Evolutionary conservation across 2,888 invertebrate genomes (phyloP), one percentile per base, ranked within the genome.

Genomic region (Trichogramma dendrolimi): DNA sequence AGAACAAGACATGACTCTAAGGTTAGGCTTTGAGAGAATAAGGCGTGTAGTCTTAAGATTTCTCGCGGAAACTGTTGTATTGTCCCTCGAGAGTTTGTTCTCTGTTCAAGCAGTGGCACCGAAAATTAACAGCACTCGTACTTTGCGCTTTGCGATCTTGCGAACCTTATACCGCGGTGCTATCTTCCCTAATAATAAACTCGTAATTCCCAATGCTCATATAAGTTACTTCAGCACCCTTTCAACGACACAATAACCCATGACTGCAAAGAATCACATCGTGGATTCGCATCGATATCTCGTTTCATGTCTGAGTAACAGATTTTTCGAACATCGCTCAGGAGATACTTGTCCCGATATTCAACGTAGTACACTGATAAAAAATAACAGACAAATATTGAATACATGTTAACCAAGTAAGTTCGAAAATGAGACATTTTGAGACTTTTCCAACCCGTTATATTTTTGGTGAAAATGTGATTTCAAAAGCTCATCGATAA

Each of bases 151-250:
- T 74, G 42, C 65, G 76, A 76, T 75, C 76, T 72, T 60, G 50
- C 64, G 58, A 59, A 56, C 60, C 55, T 59, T 48, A 14, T 72
- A 71, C 71, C 71, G 73, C 72, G 71, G 68, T 72, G 72, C 75
- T 76, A 77, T 78, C 78, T 78, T 27, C 74, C 75, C 75, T 79
- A 75, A 79, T 78, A 78, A 78, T 79, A 78, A 79, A 79, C 78
- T 74, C 75, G 75, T 75, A 75, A 79, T 79, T 78, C 78, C 79
- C 79, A 78, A 78, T 78, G 78, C 78, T 74, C 72, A 76, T 76
- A 78, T 79, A 79, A 79, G 71, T 79, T 77, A 77, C 77, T 76
- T 27, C 27, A 27, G 27, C 27, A 2, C 76, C 75, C 75, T 77
- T 76, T 77, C 77, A 75, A 72, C 77, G 70, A 71, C 73, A 71